Evolutionary conservation across 2,113 vertebrate species (phyloP), one percentile per base, ranked within the genome.

Genomic region (Serinus canaria): DNA sequence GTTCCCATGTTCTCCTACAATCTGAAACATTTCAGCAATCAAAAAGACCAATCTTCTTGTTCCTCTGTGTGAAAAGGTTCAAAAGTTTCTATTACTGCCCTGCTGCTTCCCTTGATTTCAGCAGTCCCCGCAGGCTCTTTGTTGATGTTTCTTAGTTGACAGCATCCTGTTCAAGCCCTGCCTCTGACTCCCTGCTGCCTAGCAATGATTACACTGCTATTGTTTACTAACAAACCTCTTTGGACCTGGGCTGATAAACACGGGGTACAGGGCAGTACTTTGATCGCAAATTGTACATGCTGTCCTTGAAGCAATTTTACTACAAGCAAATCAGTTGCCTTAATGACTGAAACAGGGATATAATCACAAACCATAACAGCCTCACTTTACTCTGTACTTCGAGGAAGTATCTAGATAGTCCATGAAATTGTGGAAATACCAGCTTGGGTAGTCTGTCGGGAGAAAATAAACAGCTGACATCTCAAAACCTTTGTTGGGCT

Each of bases 221-320:
- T 96, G 82, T 96, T 95, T 92, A 94, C 94, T 72, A 94, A 96
- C 79, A 97, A 96, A 59, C 7, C 4, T 84, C 46, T 82, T 69
- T 87, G 56, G 68, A 81, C 53, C 62, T 39, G 52, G 77, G 27
- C 63, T 77, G 70, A 95, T 96, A 91, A 95, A 94, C 39, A 43
- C 2, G 2, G 49, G 44, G 44, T 60, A 22, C 27, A 67, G 69
- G 35, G 47, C n/a, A 62, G 80, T 52, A 93, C 92, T 97, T 95
- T 91, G 95, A 74, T 84, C 44, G 0, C 64, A 83, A 82, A 77
- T 41, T 37, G 79, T 63, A 69, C 33, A 3, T 31, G n/a, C 27
- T 14, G 75, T 79, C 83, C 90, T 88, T 79, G 83, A 94, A 91
- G 70, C 20, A 28, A 76, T 92, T 93, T 92, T 91, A 72, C 85